Base-by-base conservation (phyloP, 1,140 invertebrate species). In the Cataglyphis hispanica region DNA sequence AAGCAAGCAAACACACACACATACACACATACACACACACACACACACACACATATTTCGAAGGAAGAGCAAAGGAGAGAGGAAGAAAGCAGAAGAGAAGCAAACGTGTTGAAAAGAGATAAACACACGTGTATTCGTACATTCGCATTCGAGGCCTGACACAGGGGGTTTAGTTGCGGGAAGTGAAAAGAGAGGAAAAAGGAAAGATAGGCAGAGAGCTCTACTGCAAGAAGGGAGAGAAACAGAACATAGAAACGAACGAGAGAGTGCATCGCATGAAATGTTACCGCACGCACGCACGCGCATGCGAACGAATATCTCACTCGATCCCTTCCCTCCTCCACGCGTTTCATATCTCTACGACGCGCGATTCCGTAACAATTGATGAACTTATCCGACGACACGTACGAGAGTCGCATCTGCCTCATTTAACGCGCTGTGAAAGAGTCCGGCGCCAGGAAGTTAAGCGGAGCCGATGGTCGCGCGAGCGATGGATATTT, bases 341-440 rank as follows among this genome's bases (percentile, higher is more conserved):
- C 61, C 19, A 10, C 43, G 61, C 61, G 77, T 81, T 31, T 67
- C 58, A 72, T 72, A 70, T 80, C 86, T 88, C 78, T 61, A 85
- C 70, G 86, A 84, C 70, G 86, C 84, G 72, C 58, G 74, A 88
- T 86, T 92, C 70, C 80, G 85, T 89, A 87, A 83, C 87, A 91
- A 91, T 92, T 87, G 81, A 80, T 87, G 85, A 87, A 89, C 81
- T 78, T 78, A 87, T 89, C 86, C 84, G 88, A 77, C 70, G 85
- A 85, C 88, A 87, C 85, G 88, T 91, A 87, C 88, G 74, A 87
- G 74, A 87, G 86, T 87, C 63, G 87, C 87, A 70, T 89, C 76
- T 85, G 86, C 75, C 83, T 85, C 27, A 58, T 63, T 10, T 46
- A 25, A 46, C 61, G 40, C 61, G 31, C 31, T 11, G 13, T 7